A percentile compares a stretch with the other conserved stretches of the same genome.
Evolutionary conservation across 1,140 invertebrate genomes (phyloP).

Genomic region (Cotesia vestalis): DNA sequence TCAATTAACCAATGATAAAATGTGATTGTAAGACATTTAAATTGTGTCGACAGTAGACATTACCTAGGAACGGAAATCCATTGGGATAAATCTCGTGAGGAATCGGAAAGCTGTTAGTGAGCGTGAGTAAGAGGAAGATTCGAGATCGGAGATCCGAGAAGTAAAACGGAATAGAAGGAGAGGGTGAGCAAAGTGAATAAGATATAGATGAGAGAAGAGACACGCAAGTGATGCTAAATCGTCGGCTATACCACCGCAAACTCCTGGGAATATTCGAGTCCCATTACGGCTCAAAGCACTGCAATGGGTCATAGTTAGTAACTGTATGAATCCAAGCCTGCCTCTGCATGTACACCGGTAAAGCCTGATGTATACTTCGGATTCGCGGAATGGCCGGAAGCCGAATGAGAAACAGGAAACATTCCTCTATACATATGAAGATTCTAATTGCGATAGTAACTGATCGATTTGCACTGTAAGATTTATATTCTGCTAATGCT

Average conservation of each 20-base stretch:
- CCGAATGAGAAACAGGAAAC: conserved; percentile 22
- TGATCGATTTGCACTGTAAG: conserved; percentile 10
- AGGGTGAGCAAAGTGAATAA: conserved; percentile 4
- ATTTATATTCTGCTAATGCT: background rate
- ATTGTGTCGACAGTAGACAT: background rate
- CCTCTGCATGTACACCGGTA: background rate
- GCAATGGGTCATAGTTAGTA: conserved; percentile 46
- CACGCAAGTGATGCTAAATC: conserved; percentile 29
- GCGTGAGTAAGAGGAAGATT: background rate
- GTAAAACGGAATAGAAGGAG: background rate
- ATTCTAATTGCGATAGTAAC: conserved; percentile 28
- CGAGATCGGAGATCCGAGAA: too few species aligned
- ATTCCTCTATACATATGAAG: conserved; percentile 24
- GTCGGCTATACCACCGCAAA: conserved; percentile 39
- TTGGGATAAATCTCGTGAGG: conserved; percentile 18
- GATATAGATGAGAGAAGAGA: conserved; percentile 5
- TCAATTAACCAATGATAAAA: too few species aligned
- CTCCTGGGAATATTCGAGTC: conserved; percentile 48
- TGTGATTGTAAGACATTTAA: too few species aligned
- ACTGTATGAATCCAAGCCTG: background rate
- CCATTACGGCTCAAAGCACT: conserved; percentile 45
- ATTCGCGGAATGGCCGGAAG: conserved; percentile 29
- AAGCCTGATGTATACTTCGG: conserved; percentile 6
- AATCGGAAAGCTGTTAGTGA: background rate
- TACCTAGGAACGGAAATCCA: conserved; percentile 36